Conservation (phyloP, 2,113 vertebrate species). For the Centropus bengalensis region DNA sequence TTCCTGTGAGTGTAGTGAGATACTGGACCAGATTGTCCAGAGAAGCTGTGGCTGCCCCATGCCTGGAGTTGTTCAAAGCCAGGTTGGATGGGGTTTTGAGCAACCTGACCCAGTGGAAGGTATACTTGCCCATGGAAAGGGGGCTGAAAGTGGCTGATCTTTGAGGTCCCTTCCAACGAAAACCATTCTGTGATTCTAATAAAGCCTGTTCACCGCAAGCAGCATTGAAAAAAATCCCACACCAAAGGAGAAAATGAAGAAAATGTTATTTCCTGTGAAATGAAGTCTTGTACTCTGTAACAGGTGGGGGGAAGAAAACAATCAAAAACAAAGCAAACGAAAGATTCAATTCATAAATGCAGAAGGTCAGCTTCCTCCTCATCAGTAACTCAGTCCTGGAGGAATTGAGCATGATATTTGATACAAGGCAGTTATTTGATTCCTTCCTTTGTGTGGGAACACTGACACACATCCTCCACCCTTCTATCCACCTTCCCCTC, state of each 20-base stretch:
- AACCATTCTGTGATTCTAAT: too few relatives aligned
- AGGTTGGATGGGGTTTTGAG: too few relatives aligned
- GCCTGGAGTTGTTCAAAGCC: too few relatives aligned
- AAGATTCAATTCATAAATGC: constrained; percentile 37
- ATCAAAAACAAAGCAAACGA: neutral
- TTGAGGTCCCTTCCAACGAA: too few relatives aligned
- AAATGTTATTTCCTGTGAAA: constrained; percentile 15
- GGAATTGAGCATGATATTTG: neutral
- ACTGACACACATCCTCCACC: neutral
- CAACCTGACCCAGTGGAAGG: too few relatives aligned
- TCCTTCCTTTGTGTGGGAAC: constrained; percentile 21
- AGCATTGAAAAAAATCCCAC: neutral
- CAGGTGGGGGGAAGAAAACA: fast-evolving
- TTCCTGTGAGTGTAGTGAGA: too few relatives aligned
- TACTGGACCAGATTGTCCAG: too few relatives aligned
- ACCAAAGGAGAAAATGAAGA: neutral
- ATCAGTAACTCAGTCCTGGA: neutral
- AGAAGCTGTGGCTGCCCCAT: too few relatives aligned
- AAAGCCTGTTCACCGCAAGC: neutral
- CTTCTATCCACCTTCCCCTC: neutral
- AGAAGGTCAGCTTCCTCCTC: constrained; percentile 53
- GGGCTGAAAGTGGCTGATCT: too few relatives aligned
- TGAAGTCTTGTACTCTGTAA: neutral
- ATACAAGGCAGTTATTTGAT: constrained; percentile 32
- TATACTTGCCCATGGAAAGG: too few relatives aligned